Percentiles rank a stretch among this genome's conserved stretches.
phyloP scores from a whole-genome alignment of 1,140 invertebrate species.

The Conus betulinus region DNA sequence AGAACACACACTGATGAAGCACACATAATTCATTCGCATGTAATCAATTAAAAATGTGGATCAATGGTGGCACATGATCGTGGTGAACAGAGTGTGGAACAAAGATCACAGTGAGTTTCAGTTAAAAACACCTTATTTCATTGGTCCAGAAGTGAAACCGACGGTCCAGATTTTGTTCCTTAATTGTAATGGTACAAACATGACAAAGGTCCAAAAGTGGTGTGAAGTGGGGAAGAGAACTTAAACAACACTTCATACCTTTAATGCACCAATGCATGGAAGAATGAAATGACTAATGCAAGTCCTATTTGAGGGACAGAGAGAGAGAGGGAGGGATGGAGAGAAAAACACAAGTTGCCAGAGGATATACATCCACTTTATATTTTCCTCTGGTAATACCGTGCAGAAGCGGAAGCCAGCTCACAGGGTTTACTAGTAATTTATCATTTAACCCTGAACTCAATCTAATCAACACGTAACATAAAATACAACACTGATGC shows the following conservation, averaged over 20 bases:
- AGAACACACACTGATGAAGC: background rate
- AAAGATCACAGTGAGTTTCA: conserved; percentile 24
- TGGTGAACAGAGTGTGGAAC: background rate
- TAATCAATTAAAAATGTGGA: background rate
- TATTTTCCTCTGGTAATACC: no score
- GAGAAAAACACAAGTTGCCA: background rate
- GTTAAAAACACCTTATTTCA: background rate
- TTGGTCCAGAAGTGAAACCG: conserved; percentile 5
- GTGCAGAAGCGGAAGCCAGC: no score
- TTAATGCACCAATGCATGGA: background rate
- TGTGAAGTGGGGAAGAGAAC: background rate
- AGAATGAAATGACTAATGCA: background rate
- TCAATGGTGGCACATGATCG: conserved; percentile 1
- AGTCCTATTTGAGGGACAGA: background rate
- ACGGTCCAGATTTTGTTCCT: background rate
- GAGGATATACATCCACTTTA: background rate
- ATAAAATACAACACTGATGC: no score
- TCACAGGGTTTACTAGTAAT: no score
- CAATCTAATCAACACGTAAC: no score
- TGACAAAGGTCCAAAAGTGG: background rate
- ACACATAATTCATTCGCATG: background rate
- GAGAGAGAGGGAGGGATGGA: conserved; percentile 13
- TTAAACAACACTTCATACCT: background rate
- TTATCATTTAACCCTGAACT: no score
- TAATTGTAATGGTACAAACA: background rate